phyloP scores from a whole-genome alignment of 1,140 invertebrate species.

The Drosophila lacertosa region DNA sequence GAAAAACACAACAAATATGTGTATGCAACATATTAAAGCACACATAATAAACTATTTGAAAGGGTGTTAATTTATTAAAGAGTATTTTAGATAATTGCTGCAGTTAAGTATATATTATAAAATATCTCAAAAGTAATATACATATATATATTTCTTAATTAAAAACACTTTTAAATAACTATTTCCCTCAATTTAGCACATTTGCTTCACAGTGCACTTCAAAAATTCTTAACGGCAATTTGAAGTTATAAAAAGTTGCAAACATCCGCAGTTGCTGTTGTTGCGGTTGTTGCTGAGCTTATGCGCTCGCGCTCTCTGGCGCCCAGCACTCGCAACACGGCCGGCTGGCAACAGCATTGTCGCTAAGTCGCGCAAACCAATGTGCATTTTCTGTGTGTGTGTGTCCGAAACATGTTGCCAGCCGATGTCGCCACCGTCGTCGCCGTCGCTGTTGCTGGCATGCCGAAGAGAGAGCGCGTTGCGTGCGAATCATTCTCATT shows the following conservation, averaged over 20 bases:
- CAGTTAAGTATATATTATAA: slow-evolving; percentile 43
- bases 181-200: not conserved
- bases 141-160: not conserved
- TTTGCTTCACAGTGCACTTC: slow-evolving; percentile 6
- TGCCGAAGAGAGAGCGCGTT: slow-evolving; percentile 14
- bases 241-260: too few relatives aligned
- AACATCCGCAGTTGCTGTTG: not conserved
- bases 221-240: slow-evolving; percentile 14
- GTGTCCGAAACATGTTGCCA: not conserved
- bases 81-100: too few relatives aligned
- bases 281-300: slow-evolving; percentile 2
- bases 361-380: not conserved
- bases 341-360: slow-evolving; percentile 1
- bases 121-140: too few relatives aligned
- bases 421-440: not conserved
- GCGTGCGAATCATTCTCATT: slow-evolving; percentile 43
- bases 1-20: slow-evolving; percentile 17
- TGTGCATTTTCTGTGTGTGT: not conserved
- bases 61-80: too few relatives aligned
- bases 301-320: slow-evolving; percentile 6
- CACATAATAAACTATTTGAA: too few relatives aligned
- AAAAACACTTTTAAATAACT: not conserved
- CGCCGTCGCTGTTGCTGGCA: not conserved
- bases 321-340: slow-evolving; percentile 10
- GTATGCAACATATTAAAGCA: too few relatives aligned